These are phyloP conservation scores for Grantiella picta DNA, from an alignment of 2,113 vertebrate species.

Conservation along the genomic window DNA sequence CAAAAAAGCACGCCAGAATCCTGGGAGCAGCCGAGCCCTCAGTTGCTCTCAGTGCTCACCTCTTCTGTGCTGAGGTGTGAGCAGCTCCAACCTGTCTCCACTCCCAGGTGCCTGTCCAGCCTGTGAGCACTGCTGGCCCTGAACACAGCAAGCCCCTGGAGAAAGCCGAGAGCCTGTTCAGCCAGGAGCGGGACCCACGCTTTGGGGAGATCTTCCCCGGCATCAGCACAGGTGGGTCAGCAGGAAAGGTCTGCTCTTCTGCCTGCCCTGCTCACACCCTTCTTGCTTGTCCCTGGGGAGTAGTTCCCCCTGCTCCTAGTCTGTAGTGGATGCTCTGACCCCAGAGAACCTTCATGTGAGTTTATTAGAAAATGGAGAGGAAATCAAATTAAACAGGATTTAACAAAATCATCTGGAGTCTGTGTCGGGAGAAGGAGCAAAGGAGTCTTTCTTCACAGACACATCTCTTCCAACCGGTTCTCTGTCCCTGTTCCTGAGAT, in stretches of 20 bases:
- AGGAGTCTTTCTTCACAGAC: background rate
- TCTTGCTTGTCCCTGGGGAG: background rate
- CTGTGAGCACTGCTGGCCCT: background rate
- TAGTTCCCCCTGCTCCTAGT: background rate
- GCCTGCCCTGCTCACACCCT: background rate
- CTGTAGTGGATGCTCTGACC: background rate
- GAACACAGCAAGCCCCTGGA: conserved; percentile 9
- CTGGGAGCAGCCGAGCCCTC: fast-evolving
- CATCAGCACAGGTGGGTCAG: background rate
- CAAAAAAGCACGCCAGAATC: fast-evolving
- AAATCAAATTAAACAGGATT: background rate
- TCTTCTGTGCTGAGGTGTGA: background rate
- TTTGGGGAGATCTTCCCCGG: background rate
- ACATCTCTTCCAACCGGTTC: fast-evolving
- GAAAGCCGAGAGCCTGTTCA: background rate
- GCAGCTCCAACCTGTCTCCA: background rate
- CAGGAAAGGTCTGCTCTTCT: background rate
- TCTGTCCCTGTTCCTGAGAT: background rate
- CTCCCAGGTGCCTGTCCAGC: background rate
- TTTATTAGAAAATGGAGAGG: background rate
- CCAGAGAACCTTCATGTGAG: fast-evolving
- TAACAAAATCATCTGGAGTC: background rate
- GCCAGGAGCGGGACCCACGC: background rate
- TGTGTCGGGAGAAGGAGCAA: background rate
- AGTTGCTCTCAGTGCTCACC: background rate